Evolutionary conservation across 2,888 invertebrate genomes (phyloP), one percentile per base, ranked within the genome.

Genomic region (Tachina lurida): DNA sequence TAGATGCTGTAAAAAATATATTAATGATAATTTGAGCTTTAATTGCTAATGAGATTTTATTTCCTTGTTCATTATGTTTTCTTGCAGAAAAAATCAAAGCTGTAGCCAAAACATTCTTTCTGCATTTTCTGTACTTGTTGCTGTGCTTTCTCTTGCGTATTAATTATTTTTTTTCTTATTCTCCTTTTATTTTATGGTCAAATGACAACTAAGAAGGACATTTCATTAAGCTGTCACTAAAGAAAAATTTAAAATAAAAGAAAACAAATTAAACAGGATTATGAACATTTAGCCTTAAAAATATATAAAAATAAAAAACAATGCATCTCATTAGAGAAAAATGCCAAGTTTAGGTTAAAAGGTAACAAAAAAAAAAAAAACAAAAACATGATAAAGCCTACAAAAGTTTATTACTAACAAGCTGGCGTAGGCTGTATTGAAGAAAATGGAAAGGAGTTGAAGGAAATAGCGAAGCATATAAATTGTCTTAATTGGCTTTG

Each of bases 171-270:
- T 22, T 54, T 15, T n/a, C n/a, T 12, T 41, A 13, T 9, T 41
- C 2, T 54, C 9, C 10, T 54, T 9, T 10, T 67, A 5, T 8
- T n/a, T 71, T 62, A 62, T 52, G 62, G 19, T 13, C 49, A 19
- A 49, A 62, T 74, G 60, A 41, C 39, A 60, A 49, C 60, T 41
- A 49, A 60, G 13, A 49, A 45, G 47, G 31, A 31, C n/a, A 31
- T 17, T 73, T 60, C 12, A 17, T 73, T 39, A 41, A 62, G 62
- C n/a, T 41, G 13, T 9, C 45, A 45, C 9, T 47, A 13, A 13
- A 31, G 10, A 17, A 47, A 60, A 60, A 15, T 10, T 5, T 43
- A 10, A n/a, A 43, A 41, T 22, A 15, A 10, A 41, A 63, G 13
- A 19, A 43, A 19, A 10, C 10, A 1, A 67, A 54, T 4, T 19